Evolutionary conservation across 2,888 invertebrate species (phyloP).

Genomic region (Dryococelus australis): DNA sequence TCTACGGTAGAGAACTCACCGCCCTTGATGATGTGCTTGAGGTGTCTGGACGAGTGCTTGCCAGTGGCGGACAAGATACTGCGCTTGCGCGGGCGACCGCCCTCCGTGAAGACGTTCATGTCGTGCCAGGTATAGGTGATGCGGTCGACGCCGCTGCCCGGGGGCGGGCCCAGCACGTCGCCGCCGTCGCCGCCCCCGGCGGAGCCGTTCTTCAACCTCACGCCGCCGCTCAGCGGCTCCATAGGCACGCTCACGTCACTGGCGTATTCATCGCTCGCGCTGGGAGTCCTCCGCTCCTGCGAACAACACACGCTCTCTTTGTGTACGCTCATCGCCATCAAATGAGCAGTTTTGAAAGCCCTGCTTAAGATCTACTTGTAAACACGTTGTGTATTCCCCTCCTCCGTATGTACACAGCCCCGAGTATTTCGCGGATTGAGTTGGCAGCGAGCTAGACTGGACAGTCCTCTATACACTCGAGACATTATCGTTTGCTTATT

Average conservation of each 20-base stretch:
- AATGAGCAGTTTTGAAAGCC: too few species aligned
- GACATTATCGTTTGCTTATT: too few species aligned
- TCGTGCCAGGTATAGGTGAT: constrained; percentile 82
- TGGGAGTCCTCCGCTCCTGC: not conserved
- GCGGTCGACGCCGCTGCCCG: constrained; percentile 40
- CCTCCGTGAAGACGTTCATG: constrained; percentile 74
- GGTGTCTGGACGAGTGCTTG: constrained; percentile 52
- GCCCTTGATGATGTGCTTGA: constrained; percentile 78
- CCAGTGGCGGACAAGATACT: constrained; percentile 29
- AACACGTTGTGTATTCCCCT: too few species aligned
- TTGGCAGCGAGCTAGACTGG: too few species aligned
- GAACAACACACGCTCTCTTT: too few species aligned
- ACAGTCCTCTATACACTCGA: too few species aligned
- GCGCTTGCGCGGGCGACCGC: constrained; percentile 60
- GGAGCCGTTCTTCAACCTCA: not conserved
- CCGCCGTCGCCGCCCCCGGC: not conserved
- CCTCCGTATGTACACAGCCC: too few species aligned
- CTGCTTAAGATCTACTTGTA: too few species aligned
- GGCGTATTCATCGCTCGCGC: not conserved
- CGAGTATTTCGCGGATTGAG: too few species aligned
- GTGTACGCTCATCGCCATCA: too few species aligned
- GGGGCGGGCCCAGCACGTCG: not conserved
- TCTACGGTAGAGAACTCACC: too few species aligned
- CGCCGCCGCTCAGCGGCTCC: not conserved
- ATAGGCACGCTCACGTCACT: not conserved